Base-by-base conservation (phyloP, 2,113 vertebrate species). In the Pangasianodon hypophthalmus region DNA sequence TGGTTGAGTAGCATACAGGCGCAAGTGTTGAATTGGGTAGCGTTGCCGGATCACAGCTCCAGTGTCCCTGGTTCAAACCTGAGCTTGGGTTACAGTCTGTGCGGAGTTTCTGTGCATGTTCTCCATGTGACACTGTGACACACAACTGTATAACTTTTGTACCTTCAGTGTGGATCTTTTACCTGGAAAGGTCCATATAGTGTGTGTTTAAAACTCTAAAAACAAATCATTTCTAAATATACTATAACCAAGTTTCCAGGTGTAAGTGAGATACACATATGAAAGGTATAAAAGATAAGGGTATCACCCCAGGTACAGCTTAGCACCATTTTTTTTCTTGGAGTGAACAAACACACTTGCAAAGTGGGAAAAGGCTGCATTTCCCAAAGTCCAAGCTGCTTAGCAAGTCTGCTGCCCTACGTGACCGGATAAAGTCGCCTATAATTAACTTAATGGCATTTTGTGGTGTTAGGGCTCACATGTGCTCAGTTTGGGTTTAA, bases 331-430 rank as follows among this genome's bases (percentile, higher is more conserved):
- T 19, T 6, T 2, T 6, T 5, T 11, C 50, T 81, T 32, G 9
- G 9, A 29, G 11, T 50, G 21, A 46, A 77, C 73, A 77, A 50
- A 50, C 26, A n/a, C 71, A 85, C 14, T 26, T 73, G n/a, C 26
- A 54, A 19, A 52, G 9, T 0, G 18, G 13, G 48, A 71, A 9
- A 37, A 29, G 69, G 50, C 16, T 56, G 71, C 24, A 44, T 77
- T 77, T 77, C 6, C 14, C 4, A 4, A 82, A 80, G 81, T 82
- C 85, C 62, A 86, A 88, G 56, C 86, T 73, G 64, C 86, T 82
- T n/a, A 88, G 81, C 83, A 21, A 60, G 32, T 46, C 37, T 75
- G 73, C 85, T 46, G 75, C 82, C 82, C 84, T 67, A 67, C 64
- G 82, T 83, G 90, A 86, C 80, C 69, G 71, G 41, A 60, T 87